Conservation (phyloP, 2,888 invertebrate genomes). For the Danaus chrysippus region DNA sequence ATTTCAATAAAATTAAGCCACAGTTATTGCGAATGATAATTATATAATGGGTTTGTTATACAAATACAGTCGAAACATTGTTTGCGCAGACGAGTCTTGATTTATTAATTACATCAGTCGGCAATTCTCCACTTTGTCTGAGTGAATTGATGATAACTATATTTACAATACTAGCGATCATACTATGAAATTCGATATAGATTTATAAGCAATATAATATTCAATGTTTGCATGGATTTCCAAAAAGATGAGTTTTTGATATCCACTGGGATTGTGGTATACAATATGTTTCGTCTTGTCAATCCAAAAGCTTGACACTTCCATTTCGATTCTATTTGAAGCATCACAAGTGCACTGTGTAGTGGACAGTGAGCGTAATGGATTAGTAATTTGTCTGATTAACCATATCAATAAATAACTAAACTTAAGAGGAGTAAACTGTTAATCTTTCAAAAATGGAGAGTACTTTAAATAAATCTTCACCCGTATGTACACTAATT, state of each 20-base stretch:
- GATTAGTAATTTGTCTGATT: slow-evolving; percentile 77
- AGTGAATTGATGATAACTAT: slow-evolving; percentile 25
- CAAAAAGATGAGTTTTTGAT: slow-evolving; percentile 9
- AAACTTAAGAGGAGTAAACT: slow-evolving; percentile 54
- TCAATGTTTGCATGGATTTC: too few species aligned
- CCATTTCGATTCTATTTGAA: slow-evolving; percentile 51
- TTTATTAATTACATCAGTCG: slow-evolving; percentile 58
- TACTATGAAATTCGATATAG: too few species aligned
- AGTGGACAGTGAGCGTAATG: slow-evolving; percentile 61
- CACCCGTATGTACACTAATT: slow-evolving; percentile 62
- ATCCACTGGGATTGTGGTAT: slow-evolving; percentile 19
- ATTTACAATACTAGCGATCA: too few species aligned
- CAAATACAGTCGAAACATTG: slow-evolving; percentile 35
- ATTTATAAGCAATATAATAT: too few species aligned
- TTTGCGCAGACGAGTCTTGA: slow-evolving; percentile 59
- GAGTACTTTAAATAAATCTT: slow-evolving; percentile 54
- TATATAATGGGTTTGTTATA: slow-evolving; percentile 25
- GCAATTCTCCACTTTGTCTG: slow-evolving; percentile 52
- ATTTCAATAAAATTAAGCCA: neutral
- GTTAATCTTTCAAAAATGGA: slow-evolving; percentile 69
- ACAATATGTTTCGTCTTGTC: slow-evolving; percentile 28
- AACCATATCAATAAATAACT: slow-evolving; percentile 73
- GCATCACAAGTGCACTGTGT: neutral
- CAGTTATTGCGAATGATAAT: slow-evolving; percentile 17
- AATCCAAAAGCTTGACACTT: slow-evolving; percentile 41